Evolutionary conservation across 1,140 invertebrate genomes (phyloP), one percentile per base, ranked within the genome.

Genomic region (Drosophila azteca): DNA sequence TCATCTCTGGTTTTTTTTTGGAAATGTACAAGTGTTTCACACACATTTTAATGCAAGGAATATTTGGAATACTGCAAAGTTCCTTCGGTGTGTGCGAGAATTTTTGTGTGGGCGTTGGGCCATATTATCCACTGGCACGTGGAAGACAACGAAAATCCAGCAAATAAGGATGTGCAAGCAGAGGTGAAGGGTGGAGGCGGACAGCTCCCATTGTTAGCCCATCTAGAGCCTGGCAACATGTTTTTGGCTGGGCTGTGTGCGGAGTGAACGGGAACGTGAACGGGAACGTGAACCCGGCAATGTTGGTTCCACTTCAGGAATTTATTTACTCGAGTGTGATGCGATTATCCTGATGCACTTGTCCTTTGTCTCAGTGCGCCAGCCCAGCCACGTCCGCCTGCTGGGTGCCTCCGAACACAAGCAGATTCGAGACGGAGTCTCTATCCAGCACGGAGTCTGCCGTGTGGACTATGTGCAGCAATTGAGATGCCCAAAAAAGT

Each of bases 301-400:
- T 75, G 62, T 64, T 76, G 67, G 64, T 83, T 87, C 83, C 83
- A 83, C 79, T 87, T 88, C 71, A 87, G 67, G 65, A 88, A 88
- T 79, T 83, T 87, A 89, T 88, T 87, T 87, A 87, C 79, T 87
- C 79, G 88, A 87, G 83, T 87, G 83, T 87, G 83, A 87, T 87
- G 83, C 62, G 83, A 87, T 87, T 87, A 87, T 87, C 79, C 70
- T 62, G 64, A 69, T 88, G 83, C 84, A 88, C 79, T 87, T 79
- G 66, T 83, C 61, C 67, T 73, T 83, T 88, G 83, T 87, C 64
- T 83, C 70, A 50, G 67, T 64, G 68, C 46, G 64, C 76, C 66
- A 72, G 24, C 4, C 24, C 17, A 20, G 71, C 48, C 46, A 52
- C 55, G 61, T 49, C 46, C 60, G 61, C 73, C 62, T 52, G 29